Base-by-base conservation (phyloP, 2,797 vertebrate genomes). In the Remorina albescens region DNA sequence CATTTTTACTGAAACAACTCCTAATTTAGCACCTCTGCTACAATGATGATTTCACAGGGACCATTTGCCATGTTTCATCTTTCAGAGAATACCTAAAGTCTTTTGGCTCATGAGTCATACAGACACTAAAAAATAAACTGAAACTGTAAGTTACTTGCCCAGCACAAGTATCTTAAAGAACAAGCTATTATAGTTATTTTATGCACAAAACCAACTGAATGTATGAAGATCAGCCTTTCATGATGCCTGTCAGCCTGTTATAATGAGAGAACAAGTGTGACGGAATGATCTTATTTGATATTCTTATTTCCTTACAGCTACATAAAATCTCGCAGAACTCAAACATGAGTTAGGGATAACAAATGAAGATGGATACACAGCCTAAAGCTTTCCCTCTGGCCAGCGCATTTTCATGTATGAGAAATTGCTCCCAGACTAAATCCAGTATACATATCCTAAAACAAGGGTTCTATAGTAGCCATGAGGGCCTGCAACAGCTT, bases 311-410 rank as follows among this genome's bases (percentile, higher is more conserved):
- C 84, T 71, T 67, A 8, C 46, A 65, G 88, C 80, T 39, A 49
- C 23, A 30, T 28, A 42, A 28, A 54, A 32, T 56, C 61, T 60
- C 72, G 60, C 49, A 42, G 47, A 74, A 76, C 56, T 71, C 50
- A 69, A 72, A 73, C 41, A 50, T 1, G 49, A 44, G 66, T 74
- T 80, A 25, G 26, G 28, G 68, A 37, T 83, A 85, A 89, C 79
- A 75, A 84, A 82, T 67, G 47, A 78, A 62, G 78, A 90, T 67
- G 68, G 83, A 86, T 83, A 30, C 25, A 5, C 68, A 74, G 80
- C 82, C 82, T 77, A 65, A 74, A 85, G 89, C 78, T 64, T 59
- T 50, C 78, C 84, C 84, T 63, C 76, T 80, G 81, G 82, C 77
- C 71, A 70, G 15, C 26, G 80, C 12, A 34, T 82, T 58, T 76